Conservation (phyloP, 2,888 invertebrate species). For the Chrysolina haemoptera region DNA sequence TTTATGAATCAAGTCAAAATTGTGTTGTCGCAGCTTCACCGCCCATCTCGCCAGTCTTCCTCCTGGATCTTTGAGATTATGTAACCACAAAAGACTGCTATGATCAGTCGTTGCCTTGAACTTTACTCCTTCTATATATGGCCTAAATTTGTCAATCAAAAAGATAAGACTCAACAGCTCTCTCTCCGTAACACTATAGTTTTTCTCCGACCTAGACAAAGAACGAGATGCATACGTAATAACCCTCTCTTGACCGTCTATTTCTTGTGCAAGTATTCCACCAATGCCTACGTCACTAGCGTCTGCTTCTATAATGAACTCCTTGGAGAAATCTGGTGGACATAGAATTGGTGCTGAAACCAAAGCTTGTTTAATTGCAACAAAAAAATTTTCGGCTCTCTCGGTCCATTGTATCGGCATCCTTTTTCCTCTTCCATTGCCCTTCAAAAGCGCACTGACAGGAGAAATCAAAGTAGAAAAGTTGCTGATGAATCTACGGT, state of each 20-base stretch:
- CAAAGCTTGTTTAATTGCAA: conserved; percentile 47
- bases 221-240: conserved; percentile 56
- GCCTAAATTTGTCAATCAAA: conserved; percentile 44
- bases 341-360: conserved; percentile 51
- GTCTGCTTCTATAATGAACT: conserved; percentile 56
- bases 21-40: conserved; percentile 28
- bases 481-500: too few relatives aligned
- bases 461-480: not conserved
- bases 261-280: conserved; percentile 42
- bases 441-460: not conserved
- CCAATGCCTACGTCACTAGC: conserved; percentile 51
- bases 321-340: conserved; percentile 53
- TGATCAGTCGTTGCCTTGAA: conserved; percentile 57
- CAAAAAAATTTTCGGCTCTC: not conserved
- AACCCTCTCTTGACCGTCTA: conserved; percentile 50
- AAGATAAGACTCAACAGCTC: conserved; percentile 48
- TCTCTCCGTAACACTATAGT: conserved; percentile 54
- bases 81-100: conserved; percentile 49
- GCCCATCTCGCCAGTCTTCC: conserved; percentile 54
- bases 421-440: not conserved
- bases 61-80: conserved; percentile 49
- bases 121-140: conserved; percentile 46
- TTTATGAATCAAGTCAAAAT: conserved; percentile 48
- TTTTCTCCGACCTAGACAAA: conserved; percentile 51
- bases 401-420: not conserved